Conservation (phyloP, 2,797 vertebrate species). For the Anomalospiza imberbis region DNA sequence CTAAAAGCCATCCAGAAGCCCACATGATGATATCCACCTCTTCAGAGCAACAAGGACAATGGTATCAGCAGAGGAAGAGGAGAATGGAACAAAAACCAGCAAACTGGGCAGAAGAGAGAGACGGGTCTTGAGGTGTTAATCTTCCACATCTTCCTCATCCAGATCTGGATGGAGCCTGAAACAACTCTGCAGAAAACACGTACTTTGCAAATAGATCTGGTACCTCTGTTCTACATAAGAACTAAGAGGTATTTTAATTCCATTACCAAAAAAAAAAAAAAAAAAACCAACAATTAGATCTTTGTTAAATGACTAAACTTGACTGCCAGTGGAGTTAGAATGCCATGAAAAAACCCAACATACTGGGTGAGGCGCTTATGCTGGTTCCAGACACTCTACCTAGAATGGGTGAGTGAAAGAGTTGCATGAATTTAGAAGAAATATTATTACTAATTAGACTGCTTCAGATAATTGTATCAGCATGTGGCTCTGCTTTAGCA, state of each 20-base stretch:
- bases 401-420: neutral
- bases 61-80: neutral
- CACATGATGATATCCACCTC: neutral
- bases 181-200: neutral
- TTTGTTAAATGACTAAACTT: slow-evolving; percentile 8
- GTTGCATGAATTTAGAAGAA: neutral
- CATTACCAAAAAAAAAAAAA: neutral
- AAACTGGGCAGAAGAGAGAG: neutral
- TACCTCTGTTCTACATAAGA: neutral
- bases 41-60: neutral
- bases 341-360: neutral
- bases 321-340: neutral
- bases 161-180: neutral
- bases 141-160: neutral
- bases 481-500: neutral
- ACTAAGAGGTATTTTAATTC: slow-evolving; percentile 30
- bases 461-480: neutral
- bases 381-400: neutral
- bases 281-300: neutral
- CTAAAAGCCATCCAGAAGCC: neutral
- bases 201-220: neutral
- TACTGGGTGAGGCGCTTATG: neutral
- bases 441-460: neutral
- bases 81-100: neutral
- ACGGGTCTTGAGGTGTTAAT: neutral